Evolutionary conservation across 1,140 invertebrate genomes (phyloP).

Genomic region (Drosophila guanche): DNA sequence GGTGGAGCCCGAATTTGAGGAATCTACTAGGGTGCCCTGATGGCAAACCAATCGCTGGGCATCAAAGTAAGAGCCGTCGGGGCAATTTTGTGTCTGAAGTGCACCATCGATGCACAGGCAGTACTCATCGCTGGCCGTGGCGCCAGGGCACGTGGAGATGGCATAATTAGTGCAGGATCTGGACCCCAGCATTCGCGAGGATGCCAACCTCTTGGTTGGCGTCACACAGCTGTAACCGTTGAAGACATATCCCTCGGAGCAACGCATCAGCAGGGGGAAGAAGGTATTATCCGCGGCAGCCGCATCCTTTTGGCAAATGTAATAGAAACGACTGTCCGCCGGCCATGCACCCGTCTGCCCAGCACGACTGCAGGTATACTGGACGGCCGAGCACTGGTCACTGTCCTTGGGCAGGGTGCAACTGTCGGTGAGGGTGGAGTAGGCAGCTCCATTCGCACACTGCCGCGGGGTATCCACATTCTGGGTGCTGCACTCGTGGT

Average conservation of each 20-base stretch:
- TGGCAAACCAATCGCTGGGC: background rate
- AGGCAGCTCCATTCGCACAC: constrained; percentile 65
- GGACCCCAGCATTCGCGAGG: background rate
- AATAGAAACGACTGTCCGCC: constrained; percentile 69
- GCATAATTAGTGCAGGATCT: constrained; percentile 13
- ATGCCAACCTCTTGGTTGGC: background rate
- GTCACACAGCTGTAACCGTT: constrained; percentile 45
- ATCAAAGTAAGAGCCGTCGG: constrained; percentile 7
- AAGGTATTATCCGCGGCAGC: constrained; percentile 13
- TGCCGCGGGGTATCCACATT: constrained; percentile 47
- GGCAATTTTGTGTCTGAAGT: constrained; percentile 4
- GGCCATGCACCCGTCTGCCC: constrained; percentile 67
- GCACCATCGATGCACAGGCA: constrained; percentile 25
- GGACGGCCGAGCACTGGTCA: constrained; percentile 46
- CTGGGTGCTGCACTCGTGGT: constrained; percentile 72
- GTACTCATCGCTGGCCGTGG: background rate
- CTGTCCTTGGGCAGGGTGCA: constrained; percentile 56
- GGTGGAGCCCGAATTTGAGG: too few relatives aligned
- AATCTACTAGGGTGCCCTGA: too few relatives aligned
- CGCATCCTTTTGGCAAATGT: constrained; percentile 63
- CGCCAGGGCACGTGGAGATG: constrained; percentile 10
- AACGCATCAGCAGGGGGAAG: constrained; percentile 72
- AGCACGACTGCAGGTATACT: constrained; percentile 58
- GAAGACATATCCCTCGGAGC: constrained; percentile 58
- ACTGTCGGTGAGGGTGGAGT: constrained; percentile 42